Base-by-base conservation (phyloP, 2,113 vertebrate species). In the Barbus barbus region DNA sequence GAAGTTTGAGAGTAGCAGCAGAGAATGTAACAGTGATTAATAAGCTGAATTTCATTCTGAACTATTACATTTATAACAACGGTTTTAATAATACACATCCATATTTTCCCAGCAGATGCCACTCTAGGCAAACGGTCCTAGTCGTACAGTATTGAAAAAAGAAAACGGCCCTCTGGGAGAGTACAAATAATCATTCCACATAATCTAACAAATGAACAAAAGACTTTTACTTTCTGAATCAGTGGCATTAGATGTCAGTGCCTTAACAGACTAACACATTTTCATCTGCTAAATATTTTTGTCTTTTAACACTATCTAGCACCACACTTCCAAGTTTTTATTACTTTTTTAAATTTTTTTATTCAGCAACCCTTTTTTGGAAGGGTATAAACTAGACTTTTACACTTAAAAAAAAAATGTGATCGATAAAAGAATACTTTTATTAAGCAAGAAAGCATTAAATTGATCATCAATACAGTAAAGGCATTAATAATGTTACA, bases 91-190 rank as follows among this genome's bases (percentile, higher is more conserved):
- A 81, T 63, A 44, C 77, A 73, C 51, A 61, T 53, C 69, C 53
- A 46, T 51, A 28, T 24, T 71, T 72, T 74, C 84, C 84, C 84
- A 85, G 77, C 63, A 85, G 84, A 85, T 85, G 77, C 78, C 84
- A 85, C 84, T 85, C 51, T 85, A 63, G 20, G 33, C 77, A 71
- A 85, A 72, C 26, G 31, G 78, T 56, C 44, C 61, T 1, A 69
- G 22, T 69, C 20, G 31, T 56, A 58, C 53, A n/a, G 53, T 4
- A 74, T 20, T 18, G 28, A 31, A 33, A 38, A 28, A 77, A 77
- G 20, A 9, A 53, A 24, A 33, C n/a, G n/a, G n/a, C n/a, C n/a
- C n/a, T n/a, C n/a, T n/a, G n/a, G n/a, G n/a, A n/a, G n/a, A n/a
- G n/a, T n/a, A 28, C 16, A 31, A 76, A 48, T 5, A 38, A 33